Evolutionary conservation across 2,888 invertebrate genomes (phyloP).

Genomic region (Chromoteleia sp.): DNA sequence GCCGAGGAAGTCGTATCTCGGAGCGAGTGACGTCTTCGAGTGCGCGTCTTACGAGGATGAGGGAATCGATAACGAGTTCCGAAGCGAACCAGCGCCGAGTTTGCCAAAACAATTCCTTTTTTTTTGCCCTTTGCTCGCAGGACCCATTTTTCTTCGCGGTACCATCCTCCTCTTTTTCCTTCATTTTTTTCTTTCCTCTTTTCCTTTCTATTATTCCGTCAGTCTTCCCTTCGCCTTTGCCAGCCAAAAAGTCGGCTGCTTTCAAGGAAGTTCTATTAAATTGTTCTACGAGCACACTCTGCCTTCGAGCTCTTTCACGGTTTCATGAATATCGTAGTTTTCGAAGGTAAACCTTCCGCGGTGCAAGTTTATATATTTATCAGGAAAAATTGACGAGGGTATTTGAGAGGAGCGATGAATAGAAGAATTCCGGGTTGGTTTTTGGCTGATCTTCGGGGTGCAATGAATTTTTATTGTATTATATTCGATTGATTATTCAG

Average conservation of each 20-base stretch:
- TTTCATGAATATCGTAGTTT: conserved; percentile 26
- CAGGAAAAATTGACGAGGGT: too few species aligned
- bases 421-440: too few species aligned
- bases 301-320: conserved; percentile 18
- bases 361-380: conserved; percentile 10
- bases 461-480: too few species aligned
- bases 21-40: conserved; percentile 31
- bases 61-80: conserved; percentile 37
- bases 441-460: too few species aligned
- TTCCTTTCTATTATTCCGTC: neutral
- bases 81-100: conserved; percentile 12
- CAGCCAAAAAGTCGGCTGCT: conserved; percentile 23
- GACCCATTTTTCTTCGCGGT: conserved; percentile 4
- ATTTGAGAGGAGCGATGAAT: too few species aligned
- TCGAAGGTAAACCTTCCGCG: neutral
- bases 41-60: conserved; percentile 14
- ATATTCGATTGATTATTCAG: too few species aligned
- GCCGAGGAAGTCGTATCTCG: conserved; percentile 37
- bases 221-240: conserved; percentile 3
- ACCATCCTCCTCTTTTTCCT: neutral
- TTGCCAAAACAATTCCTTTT: conserved; percentile 48
- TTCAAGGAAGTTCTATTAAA: conserved; percentile 32
- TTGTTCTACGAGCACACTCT: conserved; percentile 16
- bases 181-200: neutral
- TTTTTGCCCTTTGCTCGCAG: conserved; percentile 15